A percentile compares a stretch with the other conserved stretches of the same genome.
These are phyloP conservation scores for Conopomorpha cramerella DNA, from an alignment of 1,140 invertebrate species.

Conservation along the genomic window DNA sequence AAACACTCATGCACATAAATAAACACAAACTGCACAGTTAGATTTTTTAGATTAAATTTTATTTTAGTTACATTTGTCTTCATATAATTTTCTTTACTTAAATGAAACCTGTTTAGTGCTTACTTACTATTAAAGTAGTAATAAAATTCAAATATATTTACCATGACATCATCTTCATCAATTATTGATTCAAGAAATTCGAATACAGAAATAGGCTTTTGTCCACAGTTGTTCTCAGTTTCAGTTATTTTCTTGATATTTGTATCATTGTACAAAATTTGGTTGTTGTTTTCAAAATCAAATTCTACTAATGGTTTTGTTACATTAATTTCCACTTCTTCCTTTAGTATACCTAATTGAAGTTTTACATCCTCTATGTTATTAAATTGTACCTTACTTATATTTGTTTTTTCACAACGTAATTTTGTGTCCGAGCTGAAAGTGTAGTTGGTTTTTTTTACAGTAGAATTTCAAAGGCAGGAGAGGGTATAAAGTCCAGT, in stretches of 20 bases:
- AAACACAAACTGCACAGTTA: neutral
- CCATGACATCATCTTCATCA: slow-evolving; percentile 8
- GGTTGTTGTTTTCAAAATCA: neutral
- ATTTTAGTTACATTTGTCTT: too few relatives aligned
- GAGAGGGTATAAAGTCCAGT: too few relatives aligned
- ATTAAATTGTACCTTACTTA: slow-evolving; percentile 15
- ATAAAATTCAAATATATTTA: slow-evolving; percentile 10
- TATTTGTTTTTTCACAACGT: slow-evolving; percentile 8
- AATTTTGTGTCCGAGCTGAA: slow-evolving; percentile 14
- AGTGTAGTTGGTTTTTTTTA: too few relatives aligned
- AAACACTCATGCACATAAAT: neutral
- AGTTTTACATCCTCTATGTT: slow-evolving; percentile 17
- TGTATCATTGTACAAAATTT: slow-evolving; percentile 11
- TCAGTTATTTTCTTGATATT: slow-evolving; percentile 11
- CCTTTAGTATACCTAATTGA: neutral
- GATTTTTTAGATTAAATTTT: too few relatives aligned
- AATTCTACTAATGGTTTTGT: slow-evolving; percentile 4
- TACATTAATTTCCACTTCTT: slow-evolving; percentile 9
- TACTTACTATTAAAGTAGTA: too few relatives aligned
- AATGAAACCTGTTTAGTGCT: too few relatives aligned
- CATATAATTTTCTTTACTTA: too few relatives aligned
- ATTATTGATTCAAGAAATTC: slow-evolving; percentile 15
- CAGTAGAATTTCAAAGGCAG: too few relatives aligned
- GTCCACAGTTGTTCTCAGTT: slow-evolving; percentile 1
- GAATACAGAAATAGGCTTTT: slow-evolving; percentile 6